Base-by-base conservation (phyloP, 2,888 invertebrate genomes). In the Cryptophagus acutangulus region DNA sequence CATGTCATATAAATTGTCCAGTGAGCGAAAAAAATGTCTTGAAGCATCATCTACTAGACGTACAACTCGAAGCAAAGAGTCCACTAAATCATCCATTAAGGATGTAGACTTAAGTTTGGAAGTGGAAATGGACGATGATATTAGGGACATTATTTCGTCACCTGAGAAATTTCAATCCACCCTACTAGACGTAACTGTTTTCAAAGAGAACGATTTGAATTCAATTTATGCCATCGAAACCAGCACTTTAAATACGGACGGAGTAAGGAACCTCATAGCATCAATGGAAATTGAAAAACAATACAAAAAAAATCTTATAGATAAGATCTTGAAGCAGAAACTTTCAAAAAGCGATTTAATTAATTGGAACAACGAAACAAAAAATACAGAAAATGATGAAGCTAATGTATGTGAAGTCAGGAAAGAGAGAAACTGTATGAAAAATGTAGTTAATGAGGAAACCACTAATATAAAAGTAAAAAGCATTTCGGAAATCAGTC, bases 181-280 rank as follows among this genome's bases (percentile, higher is more conserved):
- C 2, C 46, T 63, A 17, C 40, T 68, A 13, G 67, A 68, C 45
- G 66, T 67, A 2, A 67, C 66, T 2, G 59, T 68, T 6, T 62
- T 67, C 12, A 58, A 64, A 43, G 63, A 67, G 2, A 49, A 54
- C 18, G 60, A 63, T 13, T 25, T 53, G 3, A 53, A 58, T 20
- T 41, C 52, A 15, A 45, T 52, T 12, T 51, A 43, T 17, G 48
- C 50, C 1, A 43, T 45, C 2, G 54, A 54, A 17, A 58, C 51
- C 8, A 55, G 52, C 29, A 55, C 49, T 2, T 42, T 61, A 33
- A 54, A 51, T 17, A 52, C 52, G 1, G 44, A 57, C n/a, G 49
- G 58, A 37, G 58, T 62, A 1, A 57, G 53, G 30, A 54, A 56
- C 35, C 46, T 63, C 25, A 58, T 65, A 15, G 44, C 51, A 3